A percentile compares a stretch with the other conserved stretches of the same genome.
phyloP scores from a whole-genome alignment of 2,888 invertebrate genomes.

The Melipona bicolor region DNA sequence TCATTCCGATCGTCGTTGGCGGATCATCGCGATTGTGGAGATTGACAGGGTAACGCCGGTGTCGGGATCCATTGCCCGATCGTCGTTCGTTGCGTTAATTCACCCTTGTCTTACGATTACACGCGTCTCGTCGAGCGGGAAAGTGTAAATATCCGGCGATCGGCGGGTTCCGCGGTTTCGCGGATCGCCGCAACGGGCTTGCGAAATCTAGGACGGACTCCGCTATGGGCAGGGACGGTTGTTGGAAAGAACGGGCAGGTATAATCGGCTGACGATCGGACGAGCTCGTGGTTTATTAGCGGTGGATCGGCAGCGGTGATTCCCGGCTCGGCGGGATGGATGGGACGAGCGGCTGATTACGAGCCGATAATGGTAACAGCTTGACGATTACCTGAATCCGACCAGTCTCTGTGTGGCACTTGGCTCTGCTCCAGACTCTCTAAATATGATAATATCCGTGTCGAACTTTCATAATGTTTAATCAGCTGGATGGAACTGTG shows the following conservation, averaged over 20 bases:
- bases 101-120: background rate
- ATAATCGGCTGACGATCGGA: no score
- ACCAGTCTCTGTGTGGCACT: background rate
- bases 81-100: constrained; percentile 52
- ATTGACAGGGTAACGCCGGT: constrained; percentile 42
- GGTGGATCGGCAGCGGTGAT: constrained; percentile 17
- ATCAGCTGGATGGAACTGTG: background rate
- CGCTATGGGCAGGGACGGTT: no score
- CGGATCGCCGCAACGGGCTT: constrained; percentile 1
- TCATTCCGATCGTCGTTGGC: background rate
- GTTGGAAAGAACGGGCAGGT: background rate
- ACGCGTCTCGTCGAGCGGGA: background rate
- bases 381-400: background rate
- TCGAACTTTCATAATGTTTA: background rate
- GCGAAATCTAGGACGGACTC: background rate
- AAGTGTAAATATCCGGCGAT: constrained; percentile 42
- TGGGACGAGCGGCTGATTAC: constrained; percentile 18
- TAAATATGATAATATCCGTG: constrained; percentile 24
- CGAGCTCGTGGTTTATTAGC: constrained; percentile 12
- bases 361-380: constrained; percentile 14
- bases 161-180: constrained; percentile 14
- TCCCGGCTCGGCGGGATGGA: background rate
- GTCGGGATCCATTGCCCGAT: constrained; percentile 30
- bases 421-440: constrained; percentile 5
- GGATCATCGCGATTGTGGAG: constrained; percentile 31